These are phyloP conservation scores for Linepithema humile DNA, from an alignment of 1,140 invertebrate genomes.

Conservation along the genomic window DNA sequence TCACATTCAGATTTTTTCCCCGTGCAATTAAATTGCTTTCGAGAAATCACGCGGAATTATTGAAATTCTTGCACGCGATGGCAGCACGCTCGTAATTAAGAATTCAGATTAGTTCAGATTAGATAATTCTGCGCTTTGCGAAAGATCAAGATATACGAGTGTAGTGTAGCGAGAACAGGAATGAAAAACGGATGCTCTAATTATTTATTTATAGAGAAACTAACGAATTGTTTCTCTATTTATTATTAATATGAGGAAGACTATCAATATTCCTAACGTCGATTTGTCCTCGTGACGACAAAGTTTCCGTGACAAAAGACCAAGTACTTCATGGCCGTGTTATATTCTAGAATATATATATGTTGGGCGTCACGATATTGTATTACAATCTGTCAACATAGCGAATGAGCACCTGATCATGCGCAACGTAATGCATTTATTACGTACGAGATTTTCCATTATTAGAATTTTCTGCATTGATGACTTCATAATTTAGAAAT, in stretches of 20 bases:
- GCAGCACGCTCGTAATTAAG: no score
- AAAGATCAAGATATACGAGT: neutral
- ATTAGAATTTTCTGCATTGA: neutral
- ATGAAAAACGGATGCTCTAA: neutral
- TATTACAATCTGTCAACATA: neutral
- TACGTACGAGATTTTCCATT: neutral
- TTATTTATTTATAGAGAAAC: constrained; percentile 16
- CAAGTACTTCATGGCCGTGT: neutral
- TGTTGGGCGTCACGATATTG: neutral
- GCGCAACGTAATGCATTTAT: neutral
- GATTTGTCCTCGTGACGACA: neutral
- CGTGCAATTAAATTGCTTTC: neutral
- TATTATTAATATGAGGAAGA: neutral
- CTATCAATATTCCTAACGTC: neutral
- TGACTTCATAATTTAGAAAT: neutral
- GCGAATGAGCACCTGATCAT: neutral
- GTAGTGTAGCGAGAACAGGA: neutral
- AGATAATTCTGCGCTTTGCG: neutral
- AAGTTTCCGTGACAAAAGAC: neutral
- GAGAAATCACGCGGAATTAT: neutral
- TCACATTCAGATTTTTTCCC: neutral
- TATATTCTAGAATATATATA: neutral
- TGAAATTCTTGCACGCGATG: neutral
- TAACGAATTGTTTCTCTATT: neutral
- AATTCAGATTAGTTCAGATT: constrained; percentile 30